Conservation (phyloP, 1,140 invertebrate genomes). For the Diploscapter pachys region DNA sequence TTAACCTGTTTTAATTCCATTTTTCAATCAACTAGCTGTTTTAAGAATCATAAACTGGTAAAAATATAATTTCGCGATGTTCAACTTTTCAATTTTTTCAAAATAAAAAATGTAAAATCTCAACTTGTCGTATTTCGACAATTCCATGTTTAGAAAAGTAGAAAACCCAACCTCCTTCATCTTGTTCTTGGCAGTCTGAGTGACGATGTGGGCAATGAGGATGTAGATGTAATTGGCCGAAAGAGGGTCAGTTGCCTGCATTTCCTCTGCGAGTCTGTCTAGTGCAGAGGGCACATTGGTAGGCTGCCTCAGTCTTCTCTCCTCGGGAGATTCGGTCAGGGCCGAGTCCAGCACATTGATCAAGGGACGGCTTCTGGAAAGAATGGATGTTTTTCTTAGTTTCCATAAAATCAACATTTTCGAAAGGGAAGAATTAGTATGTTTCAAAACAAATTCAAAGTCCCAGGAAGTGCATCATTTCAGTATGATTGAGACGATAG, state of each 20-base stretch:
- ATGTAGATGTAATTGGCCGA: constrained; percentile 41
- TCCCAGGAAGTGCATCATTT: too few relatives aligned
- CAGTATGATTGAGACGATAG: too few relatives aligned
- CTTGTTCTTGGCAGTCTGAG: constrained; percentile 8
- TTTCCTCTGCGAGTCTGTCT: constrained; percentile 39
- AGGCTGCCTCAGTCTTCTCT: constrained; percentile 10
- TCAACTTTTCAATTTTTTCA: too few relatives aligned
- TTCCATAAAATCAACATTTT: too few relatives aligned
- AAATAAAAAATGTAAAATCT: constrained; percentile 2
- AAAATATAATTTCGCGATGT: too few relatives aligned
- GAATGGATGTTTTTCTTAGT: too few relatives aligned
- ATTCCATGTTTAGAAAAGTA: neutral
- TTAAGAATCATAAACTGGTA: too few relatives aligned
- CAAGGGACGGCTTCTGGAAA: too few relatives aligned
- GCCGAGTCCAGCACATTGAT: too few relatives aligned
- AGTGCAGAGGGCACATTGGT: constrained; percentile 42
- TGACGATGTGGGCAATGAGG: constrained; percentile 32
- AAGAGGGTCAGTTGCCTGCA: constrained; percentile 38
- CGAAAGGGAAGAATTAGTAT: too few relatives aligned
- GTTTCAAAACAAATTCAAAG: too few relatives aligned
- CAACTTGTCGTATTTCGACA: neutral
- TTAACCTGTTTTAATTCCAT: neutral
- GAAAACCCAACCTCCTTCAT: neutral
- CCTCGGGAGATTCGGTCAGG: neutral
- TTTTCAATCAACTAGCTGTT: neutral